Conservation (phyloP, 1,140 invertebrate species). For the Sycophila sp. region DNA sequence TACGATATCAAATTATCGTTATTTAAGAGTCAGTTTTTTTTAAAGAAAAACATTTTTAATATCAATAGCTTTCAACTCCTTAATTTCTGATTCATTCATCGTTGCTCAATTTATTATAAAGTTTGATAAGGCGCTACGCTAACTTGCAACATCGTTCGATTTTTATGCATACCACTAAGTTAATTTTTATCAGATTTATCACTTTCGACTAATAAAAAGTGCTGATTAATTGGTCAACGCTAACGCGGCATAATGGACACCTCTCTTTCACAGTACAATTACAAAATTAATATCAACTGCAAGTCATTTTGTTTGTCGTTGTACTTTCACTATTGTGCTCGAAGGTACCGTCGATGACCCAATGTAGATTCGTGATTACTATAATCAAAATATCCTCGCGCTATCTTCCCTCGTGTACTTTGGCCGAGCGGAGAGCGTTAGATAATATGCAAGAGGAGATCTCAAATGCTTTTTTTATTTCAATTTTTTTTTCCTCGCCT, state of each 20-base stretch:
- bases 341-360: background rate
- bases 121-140: too few relatives aligned
- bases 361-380: background rate
- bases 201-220: background rate
- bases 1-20: too few relatives aligned
- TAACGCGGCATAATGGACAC: background rate
- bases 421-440: background rate
- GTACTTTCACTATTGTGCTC: slow-evolving; percentile 6
- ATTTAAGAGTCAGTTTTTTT: too few relatives aligned
- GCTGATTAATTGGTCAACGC: slow-evolving; percentile 8
- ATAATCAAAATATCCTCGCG: background rate
- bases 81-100: too few relatives aligned
- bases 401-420: background rate
- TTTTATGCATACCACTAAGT: too few relatives aligned
- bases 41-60: too few relatives aligned
- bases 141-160: too few relatives aligned
- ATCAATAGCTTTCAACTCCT: too few relatives aligned
- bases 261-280: background rate
- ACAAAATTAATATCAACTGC: background rate
- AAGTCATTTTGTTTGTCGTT: slow-evolving; percentile 4
- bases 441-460: background rate
- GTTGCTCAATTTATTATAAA: too few relatives aligned
- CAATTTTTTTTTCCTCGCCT: background rate
- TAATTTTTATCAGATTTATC: background rate
- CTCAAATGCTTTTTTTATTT: background rate